Base-by-base conservation (phyloP, 2,888 invertebrate genomes). In the Campaea margaritaria region DNA sequence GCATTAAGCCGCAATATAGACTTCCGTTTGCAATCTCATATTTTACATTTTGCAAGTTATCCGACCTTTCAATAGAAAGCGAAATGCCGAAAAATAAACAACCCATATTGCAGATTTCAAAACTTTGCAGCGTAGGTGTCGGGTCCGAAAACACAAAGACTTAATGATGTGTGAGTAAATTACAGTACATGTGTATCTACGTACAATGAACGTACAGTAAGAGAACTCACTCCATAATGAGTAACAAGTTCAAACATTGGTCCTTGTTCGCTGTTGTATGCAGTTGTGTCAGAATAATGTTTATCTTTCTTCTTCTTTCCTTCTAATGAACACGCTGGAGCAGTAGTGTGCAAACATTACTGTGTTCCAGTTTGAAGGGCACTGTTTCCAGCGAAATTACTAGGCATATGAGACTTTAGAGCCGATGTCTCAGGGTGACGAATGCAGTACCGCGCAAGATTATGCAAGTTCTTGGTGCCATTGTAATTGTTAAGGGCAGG, bases 111-210 rank as follows among this genome's bases (percentile, higher is more conserved):
- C 48, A 47, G 42, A 47, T 57, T 54, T 49, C 53, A 54, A 54
- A 60, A 56, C 47, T 39, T 47, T 12, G 27, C 15, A 11, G 56
- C 27, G 66, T 64, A 42, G 66, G 66, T 57, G 62, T 39, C 14
- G 44, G 56, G 53, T 43, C 43, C 42, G 43, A 62, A 53, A 59
- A 46, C 34, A 46, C 52, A 62, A 38, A 58, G 61, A 64, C 64
- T 54, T 66, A 62, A 62, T 64, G 58, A 61, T 41, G 38, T 13
- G 43, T 28, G 38, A 43, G 36, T 51, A 42, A 50, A 47, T 49
- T 56, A 12, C 0, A 45, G 5, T 8, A 61, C 28, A 13, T 36
- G 1, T 1, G 12, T 36, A n/a, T 2, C 34, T 47, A 62, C 45
- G 38, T 13, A 36, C 7, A 39, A 28, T 8, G 4, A 9, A 31